These are phyloP conservation scores for Salmo trutta DNA, from an alignment of 2,797 vertebrate species.

Conservation along the genomic window DNA sequence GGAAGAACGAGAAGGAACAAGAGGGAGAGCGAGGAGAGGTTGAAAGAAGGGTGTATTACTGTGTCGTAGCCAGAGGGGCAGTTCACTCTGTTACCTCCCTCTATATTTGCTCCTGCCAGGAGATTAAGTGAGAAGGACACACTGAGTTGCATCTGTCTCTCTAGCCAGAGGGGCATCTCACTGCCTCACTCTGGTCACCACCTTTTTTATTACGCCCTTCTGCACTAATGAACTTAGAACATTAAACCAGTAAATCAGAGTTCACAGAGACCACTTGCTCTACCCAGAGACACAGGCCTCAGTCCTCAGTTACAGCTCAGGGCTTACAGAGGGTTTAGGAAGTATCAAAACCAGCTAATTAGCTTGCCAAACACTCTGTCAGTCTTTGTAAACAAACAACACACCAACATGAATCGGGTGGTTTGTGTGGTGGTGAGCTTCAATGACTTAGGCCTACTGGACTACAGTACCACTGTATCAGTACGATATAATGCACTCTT, in stretches of 20 bases:
- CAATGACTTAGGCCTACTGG: neutral
- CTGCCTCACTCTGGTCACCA: no score
- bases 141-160: neutral
- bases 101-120: neutral
- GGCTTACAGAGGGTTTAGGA: slow-evolving; percentile 48
- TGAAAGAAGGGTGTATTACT: neutral
- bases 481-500: no score
- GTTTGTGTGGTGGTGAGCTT: neutral
- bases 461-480: neutral
- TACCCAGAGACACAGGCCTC: no score
- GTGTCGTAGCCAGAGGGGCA: neutral
- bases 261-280: no score
- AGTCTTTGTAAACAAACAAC: neutral
- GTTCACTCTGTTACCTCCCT: neutral
- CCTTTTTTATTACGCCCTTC: no score
- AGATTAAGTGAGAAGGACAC: neutral
- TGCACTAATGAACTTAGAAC: no score
- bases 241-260: no score
- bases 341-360: slow-evolving; percentile 33
- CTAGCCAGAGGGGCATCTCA: slow-evolving; percentile 5
- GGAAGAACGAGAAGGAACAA: no score
- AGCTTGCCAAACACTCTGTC: slow-evolving; percentile 15
- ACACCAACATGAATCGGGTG: neutral
- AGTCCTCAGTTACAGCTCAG: neutral
- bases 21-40: slow-evolving; percentile 3